Evolutionary conservation across 2,797 vertebrate genomes (phyloP), one percentile per base, ranked within the genome.

Genomic region (Falco naumanni): DNA sequence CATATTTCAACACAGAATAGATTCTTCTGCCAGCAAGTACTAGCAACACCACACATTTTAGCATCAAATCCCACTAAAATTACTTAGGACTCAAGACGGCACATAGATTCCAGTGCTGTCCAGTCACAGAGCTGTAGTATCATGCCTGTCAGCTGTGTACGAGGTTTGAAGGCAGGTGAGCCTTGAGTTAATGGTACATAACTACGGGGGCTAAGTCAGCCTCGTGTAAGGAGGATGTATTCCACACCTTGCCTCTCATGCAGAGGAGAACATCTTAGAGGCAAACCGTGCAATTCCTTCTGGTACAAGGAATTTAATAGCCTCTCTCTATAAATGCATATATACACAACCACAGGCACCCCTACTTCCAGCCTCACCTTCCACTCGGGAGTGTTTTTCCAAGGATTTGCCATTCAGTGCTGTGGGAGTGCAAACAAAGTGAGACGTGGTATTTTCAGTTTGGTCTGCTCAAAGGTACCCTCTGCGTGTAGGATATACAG

Each of bases 1-100:
- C 2, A 0, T 45, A 22, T 43, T 79, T 72, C 33, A 43, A 0
- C 34, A 34, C 34, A 61, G 78, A 82, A 65, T 0, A 74, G 39
- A 51, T 39, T 24, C 26, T 66, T 77, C 50, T 4, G 1, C 21
- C 69, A 56, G 65, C 53, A 80, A 53, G 16, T 21, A 37, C 39
- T 9, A 65, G 39, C 53, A 90, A 50, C 31, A 17, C 47, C 25
- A 12, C 6, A n/a, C 6, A 13, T 25, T 66, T 77, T 31, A 74
- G 50, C 82, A 81, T 70, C 76, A 48, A 88, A 74, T 39, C 10
- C 57, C 53, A 25, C 47, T 50, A 57, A 84, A 83, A 71, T 28
- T 41, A 43, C 24, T 56, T 45, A 13, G 14, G 25, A 45, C 5
- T 18, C 19, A 41, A 29, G 56, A 37, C 0, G 3, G 34, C 25